Evolutionary conservation across 2,113 vertebrate genomes (phyloP), one percentile per base, ranked within the genome.

Genomic region (Haemorhous mexicanus): DNA sequence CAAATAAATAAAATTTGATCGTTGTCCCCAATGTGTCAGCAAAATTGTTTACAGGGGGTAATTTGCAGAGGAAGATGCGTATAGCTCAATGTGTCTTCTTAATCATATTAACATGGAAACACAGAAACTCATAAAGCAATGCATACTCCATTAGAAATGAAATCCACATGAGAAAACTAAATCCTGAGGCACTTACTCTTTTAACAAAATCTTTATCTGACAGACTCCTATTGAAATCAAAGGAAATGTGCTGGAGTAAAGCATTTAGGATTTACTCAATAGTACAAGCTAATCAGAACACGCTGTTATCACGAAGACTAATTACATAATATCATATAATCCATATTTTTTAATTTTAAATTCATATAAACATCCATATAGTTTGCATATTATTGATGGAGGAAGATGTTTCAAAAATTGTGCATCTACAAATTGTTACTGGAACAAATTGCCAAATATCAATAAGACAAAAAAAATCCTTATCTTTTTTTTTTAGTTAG

Each of bases 131-230:
- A 68, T 91, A 91, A 93, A 92, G 81, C 22, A 69, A 47, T 66
- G 63, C 30, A 59, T 90, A 63, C 37, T 58, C 24, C 28, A 79
- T 91, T 93, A 89, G 44, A 94, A 91, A 82, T 87, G 24, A 95
- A 94, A 94, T 92, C 69, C 84, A 93, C 70, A 78, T 41, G 30
- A 91, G 47, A 87, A 92, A 84, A 27, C 12, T 89, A 91, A 87
- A 94, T 91, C 67, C 87, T 76, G 67, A 95, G 87, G 37, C 66
- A 87, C n/a, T 94, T 87, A 67, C 33, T 52, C 33, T 89, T 94
- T 89, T 66, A 93, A 87, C n/a, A 80, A 87, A 95, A 73, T 82
- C 67, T 90, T 91, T 95, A 70, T 89, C 70, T 94, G 81, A 79
- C 61, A 84, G 49, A 76, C 12, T 89, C 3, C 53, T 75, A 46